phyloP scores from a whole-genome alignment of 2,888 invertebrate species.

The Apodemia hepburni region DNA sequence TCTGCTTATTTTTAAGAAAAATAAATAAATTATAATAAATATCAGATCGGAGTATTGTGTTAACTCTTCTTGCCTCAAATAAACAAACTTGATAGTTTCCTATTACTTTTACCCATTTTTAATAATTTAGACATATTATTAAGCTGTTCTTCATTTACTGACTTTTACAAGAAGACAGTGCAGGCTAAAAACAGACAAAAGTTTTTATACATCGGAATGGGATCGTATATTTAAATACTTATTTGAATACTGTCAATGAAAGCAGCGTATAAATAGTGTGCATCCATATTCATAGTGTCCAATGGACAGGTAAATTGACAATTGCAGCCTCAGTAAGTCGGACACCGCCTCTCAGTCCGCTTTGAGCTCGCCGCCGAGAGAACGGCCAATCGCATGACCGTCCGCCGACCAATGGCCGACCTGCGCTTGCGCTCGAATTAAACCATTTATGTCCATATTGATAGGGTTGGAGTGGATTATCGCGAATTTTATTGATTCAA shows the following conservation, averaged over 20 bases:
- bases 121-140: too few species aligned
- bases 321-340: constrained; percentile 43
- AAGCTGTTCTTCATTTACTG: neutral
- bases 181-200: neutral
- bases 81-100: too few species aligned
- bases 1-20: too few species aligned
- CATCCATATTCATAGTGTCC: constrained; percentile 65
- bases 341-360: constrained; percentile 58
- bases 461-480: constrained; percentile 50
- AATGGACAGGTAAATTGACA: constrained; percentile 56
- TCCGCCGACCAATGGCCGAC: constrained; percentile 58
- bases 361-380: constrained; percentile 57
- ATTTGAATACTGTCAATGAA: constrained; percentile 28
- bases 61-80: too few species aligned
- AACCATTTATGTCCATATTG: constrained; percentile 54
- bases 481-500: neutral
- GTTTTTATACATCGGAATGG: constrained; percentile 17
- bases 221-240: constrained; percentile 25
- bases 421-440: constrained; percentile 60
- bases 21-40: too few species aligned
- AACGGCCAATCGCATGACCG: constrained; percentile 33
- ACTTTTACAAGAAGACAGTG: neutral
- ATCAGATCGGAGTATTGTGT: too few species aligned
- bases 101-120: too few species aligned
- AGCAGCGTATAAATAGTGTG: constrained; percentile 31